A percentile compares a stretch with the other conserved stretches of the same genome.
These are phyloP conservation scores for Muscicapa adusta DNA, from an alignment of 2,113 vertebrate species.

Conservation along the genomic window DNA sequence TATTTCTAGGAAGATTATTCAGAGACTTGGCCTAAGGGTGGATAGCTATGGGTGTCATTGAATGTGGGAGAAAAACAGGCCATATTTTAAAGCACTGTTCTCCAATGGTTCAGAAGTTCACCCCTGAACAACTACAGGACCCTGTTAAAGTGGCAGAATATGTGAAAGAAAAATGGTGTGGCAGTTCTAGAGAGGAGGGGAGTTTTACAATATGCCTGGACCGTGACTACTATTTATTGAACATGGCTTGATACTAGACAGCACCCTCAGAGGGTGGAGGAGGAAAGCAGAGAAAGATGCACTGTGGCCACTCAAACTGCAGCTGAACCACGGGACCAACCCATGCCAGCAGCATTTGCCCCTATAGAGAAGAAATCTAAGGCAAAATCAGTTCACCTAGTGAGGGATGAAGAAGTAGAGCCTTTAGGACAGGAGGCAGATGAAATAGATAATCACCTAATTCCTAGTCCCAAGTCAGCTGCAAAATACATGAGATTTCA, in stretches of 20 bases:
- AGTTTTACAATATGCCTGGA: not conserved
- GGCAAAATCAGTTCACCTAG: not conserved
- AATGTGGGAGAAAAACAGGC: not conserved
- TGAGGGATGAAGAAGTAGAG: not conserved
- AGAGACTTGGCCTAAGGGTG: not conserved
- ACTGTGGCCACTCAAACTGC: not conserved
- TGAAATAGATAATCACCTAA: not conserved
- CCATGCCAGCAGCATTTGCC: not conserved
- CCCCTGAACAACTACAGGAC: not conserved
- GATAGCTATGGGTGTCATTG: no score
- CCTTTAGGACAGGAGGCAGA: not conserved
- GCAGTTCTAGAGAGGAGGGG: not conserved
- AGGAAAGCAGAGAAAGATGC: not conserved
- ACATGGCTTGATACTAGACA: not conserved
- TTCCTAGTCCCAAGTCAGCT: not conserved
- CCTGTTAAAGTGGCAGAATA: not conserved
- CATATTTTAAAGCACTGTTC: not conserved
- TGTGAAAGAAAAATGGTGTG: not conserved
- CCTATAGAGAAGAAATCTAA: not conserved
- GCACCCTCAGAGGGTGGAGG: not conserved
- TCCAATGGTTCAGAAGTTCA: not conserved
- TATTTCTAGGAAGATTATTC: not conserved
- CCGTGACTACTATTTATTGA: not conserved
- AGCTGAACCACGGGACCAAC: not conserved
- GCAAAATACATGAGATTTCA: rapidly evolving